Base-by-base conservation (phyloP, 2,888 invertebrate species). In the Augiades crinisus region DNA sequence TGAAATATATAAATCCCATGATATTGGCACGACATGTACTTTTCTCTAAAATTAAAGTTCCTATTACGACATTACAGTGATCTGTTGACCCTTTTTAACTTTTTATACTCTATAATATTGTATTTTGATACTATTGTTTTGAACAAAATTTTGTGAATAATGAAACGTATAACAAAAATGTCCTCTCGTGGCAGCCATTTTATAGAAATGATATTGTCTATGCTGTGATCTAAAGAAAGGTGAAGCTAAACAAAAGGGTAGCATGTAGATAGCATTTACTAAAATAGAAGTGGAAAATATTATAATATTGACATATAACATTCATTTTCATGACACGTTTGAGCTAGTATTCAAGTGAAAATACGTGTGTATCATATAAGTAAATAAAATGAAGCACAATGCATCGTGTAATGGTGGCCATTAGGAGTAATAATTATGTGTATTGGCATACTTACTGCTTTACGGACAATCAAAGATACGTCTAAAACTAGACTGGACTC, bases 371-470 rank as follows among this genome's bases (percentile, higher is more conserved):
- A 72, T 62, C 62, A 58, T 65, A 65, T 54, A 72, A 69, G 71
- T 73, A 70, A 64, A 49, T 73, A 78, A 75, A 79, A 80, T 84
- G 81, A 81, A 80, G 75, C 73, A 78, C 82, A 84, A 81, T 84
- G 87, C 84, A 81, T 84, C 85, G 84, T 88, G 87, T 87, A 87
- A 88, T 89, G 90, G 90, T 87, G 87, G 90, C 90, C 90, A 90
- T 90, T 90, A 89, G 68, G 75, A 82, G 74, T 73, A 88, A 88
- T 87, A 86, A 90, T 87, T 90, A 88, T 88, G 89, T 86, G 79
- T 85, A 88, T 85, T 90, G 88, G 84, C 87, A 87, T 79, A 87
- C 87, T 84, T 88, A 84, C 71, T 72, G 71, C 73, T 77, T 71
- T 75, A 78, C 77, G 73, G 70, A 80, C 76, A 71, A 75, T 74